Conservation (phyloP, 1,140 invertebrate species). For the Bombus breviceps region DNA sequence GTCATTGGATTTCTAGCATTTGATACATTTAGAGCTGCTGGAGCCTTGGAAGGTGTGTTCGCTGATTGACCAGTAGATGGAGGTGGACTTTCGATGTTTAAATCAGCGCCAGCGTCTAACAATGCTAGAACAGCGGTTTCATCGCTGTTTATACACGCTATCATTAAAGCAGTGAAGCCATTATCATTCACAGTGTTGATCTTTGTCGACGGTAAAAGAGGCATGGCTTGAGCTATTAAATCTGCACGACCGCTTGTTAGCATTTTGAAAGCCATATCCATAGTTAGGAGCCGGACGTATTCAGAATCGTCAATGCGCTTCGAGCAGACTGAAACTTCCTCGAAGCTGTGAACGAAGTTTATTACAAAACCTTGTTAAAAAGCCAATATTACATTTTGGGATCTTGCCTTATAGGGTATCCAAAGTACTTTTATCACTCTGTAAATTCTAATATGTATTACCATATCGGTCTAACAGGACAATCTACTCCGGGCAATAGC, state of each 20-base stretch:
- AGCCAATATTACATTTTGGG: neutral
- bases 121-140: conserved; percentile 88
- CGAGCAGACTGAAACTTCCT: conserved; percentile 80
- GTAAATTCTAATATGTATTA: conserved; percentile 41
- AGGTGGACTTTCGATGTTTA: conserved; percentile 88
- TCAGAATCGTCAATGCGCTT: conserved; percentile 84
- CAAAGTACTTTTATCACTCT: no score
- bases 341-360: conserved; percentile 75
- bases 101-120: conserved; percentile 90
- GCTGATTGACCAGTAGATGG: conserved; percentile 67
- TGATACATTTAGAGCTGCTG: conserved; percentile 32
- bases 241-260: conserved; percentile 90
- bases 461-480: conserved; percentile 89
- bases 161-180: conserved; percentile 92
- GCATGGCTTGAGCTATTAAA: conserved; percentile 89
- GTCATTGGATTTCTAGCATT: conserved; percentile 56
- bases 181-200: conserved; percentile 90
- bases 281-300: conserved; percentile 85
- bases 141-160: conserved; percentile 90
- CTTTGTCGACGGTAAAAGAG: conserved; percentile 89
- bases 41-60: conserved; percentile 65
- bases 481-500: conserved; percentile 93
- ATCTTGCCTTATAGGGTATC: neutral
- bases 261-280: conserved; percentile 91
- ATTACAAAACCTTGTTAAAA: neutral